Conservation (phyloP, 2,888 invertebrate genomes). For the Eupithecia vulgata region DNA sequence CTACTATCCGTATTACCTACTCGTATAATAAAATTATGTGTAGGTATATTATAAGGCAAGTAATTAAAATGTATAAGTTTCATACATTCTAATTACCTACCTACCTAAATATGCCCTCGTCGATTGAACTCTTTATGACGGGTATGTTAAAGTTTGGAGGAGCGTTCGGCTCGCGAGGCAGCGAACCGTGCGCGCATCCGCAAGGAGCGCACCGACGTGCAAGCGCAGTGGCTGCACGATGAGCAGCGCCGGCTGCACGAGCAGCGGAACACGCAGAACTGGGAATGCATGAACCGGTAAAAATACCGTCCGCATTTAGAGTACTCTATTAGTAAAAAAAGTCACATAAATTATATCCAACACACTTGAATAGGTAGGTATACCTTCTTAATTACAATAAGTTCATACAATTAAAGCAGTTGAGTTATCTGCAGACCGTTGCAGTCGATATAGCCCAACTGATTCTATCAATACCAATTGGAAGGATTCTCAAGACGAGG, state of each 20-base stretch:
- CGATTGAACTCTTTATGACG: not conserved
- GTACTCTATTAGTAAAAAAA: not conserved
- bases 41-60: too few relatives aligned
- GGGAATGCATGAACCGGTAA: constrained; percentile 83
- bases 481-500: too few relatives aligned
- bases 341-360: not conserved
- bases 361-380: too few relatives aligned
- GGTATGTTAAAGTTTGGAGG: constrained; percentile 49
- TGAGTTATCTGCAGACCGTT: too few relatives aligned
- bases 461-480: too few relatives aligned
- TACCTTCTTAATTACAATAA: too few relatives aligned
- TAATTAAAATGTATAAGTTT: too few relatives aligned
- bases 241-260: constrained; percentile 61
- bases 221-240: constrained; percentile 60
- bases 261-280: constrained; percentile 72
- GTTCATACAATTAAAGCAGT: too few relatives aligned
- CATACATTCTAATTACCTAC: too few relatives aligned
- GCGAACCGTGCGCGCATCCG: constrained; percentile 56
- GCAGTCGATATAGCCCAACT: too few relatives aligned
- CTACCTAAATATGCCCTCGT: not conserved
- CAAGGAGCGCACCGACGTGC: constrained; percentile 57
- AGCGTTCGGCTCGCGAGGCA: constrained; percentile 53
- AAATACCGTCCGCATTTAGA: not conserved
- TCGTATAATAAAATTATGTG: too few relatives aligned
- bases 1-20: too few relatives aligned